These are phyloP conservation scores for Echiichthys vipera DNA, from an alignment of 2,797 vertebrate species.

Conservation along the genomic window DNA sequence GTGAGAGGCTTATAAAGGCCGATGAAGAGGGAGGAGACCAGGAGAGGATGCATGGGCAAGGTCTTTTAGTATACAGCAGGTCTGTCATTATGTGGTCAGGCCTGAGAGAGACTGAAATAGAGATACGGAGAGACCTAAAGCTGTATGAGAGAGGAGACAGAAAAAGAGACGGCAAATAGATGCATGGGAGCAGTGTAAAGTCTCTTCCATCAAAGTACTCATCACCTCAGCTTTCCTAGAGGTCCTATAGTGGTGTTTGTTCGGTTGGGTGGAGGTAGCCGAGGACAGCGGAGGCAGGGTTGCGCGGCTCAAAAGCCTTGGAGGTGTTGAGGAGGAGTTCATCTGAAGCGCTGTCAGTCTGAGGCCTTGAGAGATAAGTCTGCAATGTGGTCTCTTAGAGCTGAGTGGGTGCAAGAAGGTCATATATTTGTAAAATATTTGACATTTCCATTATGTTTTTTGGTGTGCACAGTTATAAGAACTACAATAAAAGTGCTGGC, in stretches of 20 bases:
- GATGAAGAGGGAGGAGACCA: conserved; percentile 70
- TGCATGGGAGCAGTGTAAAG: conserved; percentile 3
- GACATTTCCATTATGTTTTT: not conserved
- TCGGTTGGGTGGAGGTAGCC: not conserved
- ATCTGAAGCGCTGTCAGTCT: not conserved
- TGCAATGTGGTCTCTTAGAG: not conserved
- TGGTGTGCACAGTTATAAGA: not conserved
- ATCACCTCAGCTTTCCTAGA: conserved; percentile 17
- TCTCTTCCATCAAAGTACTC: not conserved
- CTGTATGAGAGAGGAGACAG: conserved; percentile 19
- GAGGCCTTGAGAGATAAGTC: not conserved
- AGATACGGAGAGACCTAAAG: conserved; percentile 39
- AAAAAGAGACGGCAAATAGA: conserved; percentile 10
- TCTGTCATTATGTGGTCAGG: conserved; percentile 85
- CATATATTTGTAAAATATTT: not conserved
- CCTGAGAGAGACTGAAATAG: conserved; percentile 69
- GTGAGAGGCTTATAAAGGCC: conserved; percentile 79
- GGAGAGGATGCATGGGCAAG: conserved; percentile 66
- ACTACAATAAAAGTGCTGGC: not conserved
- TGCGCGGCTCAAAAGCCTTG: not conserved
- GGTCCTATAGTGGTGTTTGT: conserved; percentile 1
- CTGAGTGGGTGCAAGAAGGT: not conserved
- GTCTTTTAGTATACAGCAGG: conserved; percentile 68
- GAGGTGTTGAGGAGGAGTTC: conserved; percentile 15
- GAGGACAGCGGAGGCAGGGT: not conserved